These are phyloP conservation scores for Chanos chanos DNA, from an alignment of 2,797 vertebrate genomes.

Conservation along the genomic window DNA sequence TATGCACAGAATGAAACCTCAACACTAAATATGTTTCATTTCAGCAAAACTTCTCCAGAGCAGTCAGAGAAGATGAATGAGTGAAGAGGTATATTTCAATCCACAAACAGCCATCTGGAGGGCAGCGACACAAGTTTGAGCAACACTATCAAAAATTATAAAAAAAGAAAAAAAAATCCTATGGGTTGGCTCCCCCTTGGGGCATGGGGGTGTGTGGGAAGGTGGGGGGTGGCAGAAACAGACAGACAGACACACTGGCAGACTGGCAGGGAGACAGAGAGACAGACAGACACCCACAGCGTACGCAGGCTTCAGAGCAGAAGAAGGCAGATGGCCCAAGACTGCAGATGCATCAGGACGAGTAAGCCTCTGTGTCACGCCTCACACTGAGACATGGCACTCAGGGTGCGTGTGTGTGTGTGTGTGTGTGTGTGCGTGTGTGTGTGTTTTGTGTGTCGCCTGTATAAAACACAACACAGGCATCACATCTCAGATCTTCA, in stretches of 20 bases:
- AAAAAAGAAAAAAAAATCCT: too few species aligned
- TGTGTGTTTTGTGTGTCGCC: background rate
- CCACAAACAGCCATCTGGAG: conserved; percentile 7
- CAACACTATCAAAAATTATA: too few species aligned
- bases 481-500: background rate
- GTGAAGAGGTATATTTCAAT: too few species aligned
- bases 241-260: conserved; percentile 16
- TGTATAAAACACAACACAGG: background rate
- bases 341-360: conserved; percentile 2
- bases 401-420: background rate
- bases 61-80: too few species aligned
- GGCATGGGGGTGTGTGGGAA: too few species aligned
- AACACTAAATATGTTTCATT: too few species aligned
- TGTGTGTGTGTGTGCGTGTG: background rate
- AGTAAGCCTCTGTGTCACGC: background rate
- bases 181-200: too few species aligned
- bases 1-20: too few species aligned
- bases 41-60: too few species aligned
- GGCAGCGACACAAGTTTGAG: background rate
- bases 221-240: conserved; percentile 18
- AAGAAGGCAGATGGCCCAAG: conserved; percentile 30
- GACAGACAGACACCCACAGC: conserved; percentile 1
- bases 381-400: background rate
- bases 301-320: background rate
- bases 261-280: conserved; percentile 29